A percentile compares a stretch with the other conserved stretches of the same genome.
These are phyloP conservation scores for Theocolax elegans DNA, from an alignment of 1,140 invertebrate species.

Conservation along the genomic window DNA sequence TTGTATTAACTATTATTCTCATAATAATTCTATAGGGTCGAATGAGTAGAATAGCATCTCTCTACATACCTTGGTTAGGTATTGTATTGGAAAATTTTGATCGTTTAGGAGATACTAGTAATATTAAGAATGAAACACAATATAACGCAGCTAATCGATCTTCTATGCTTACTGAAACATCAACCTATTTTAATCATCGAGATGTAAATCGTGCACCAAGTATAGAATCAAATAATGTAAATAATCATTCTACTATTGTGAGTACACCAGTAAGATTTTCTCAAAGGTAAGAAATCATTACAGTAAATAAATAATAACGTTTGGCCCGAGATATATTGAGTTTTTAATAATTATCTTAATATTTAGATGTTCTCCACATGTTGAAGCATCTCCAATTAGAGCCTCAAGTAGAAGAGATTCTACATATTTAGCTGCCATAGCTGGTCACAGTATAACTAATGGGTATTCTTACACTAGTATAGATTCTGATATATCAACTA, in stretches of 20 bases:
- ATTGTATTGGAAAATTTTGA: constrained; percentile 86
- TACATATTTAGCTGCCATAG: constrained; percentile 81
- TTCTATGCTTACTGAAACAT: background rate
- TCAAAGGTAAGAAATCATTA: constrained; percentile 20
- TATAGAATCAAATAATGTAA: background rate
- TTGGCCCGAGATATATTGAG: too few relatives aligned
- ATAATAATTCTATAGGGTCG: constrained; percentile 70
- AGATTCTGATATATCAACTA: constrained; percentile 72
- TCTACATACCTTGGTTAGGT: constrained; percentile 91
- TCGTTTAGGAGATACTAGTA: constrained; percentile 68
- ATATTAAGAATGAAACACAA: constrained; percentile 57
- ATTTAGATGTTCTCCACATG: constrained; percentile 67
- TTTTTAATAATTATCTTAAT: background rate
- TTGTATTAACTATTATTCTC: constrained; percentile 1
- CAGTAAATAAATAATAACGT: background rate
- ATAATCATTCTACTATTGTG: background rate
- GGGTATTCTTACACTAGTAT: constrained; percentile 71
- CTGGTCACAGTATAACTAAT: constrained; percentile 74
- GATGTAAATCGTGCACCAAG: background rate
- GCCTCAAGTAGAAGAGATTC: constrained; percentile 76
- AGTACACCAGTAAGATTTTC: constrained; percentile 28
- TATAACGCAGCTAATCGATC: constrained; percentile 29
- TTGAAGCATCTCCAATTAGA: constrained; percentile 71
- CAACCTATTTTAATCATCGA: background rate
- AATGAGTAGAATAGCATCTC: constrained; percentile 84